Percentiles rank a stretch among this genome's conserved stretches.
These are phyloP conservation scores for Thera obeliscata DNA, from an alignment of 2,888 invertebrate species.

Conservation along the genomic window DNA sequence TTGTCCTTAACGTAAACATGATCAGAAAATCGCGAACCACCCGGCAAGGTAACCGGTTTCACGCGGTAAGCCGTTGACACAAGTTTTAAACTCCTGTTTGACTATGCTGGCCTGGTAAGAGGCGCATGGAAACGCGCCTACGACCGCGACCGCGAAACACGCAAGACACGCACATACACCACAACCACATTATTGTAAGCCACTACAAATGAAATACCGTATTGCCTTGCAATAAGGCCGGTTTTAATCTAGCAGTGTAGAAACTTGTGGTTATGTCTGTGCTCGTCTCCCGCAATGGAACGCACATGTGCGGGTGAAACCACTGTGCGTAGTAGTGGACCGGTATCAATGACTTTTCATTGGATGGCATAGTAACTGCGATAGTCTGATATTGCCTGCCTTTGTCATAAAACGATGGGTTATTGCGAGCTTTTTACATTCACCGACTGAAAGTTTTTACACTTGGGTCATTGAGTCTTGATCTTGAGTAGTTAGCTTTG, in stretches of 20 bases:
- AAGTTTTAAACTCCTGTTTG: conserved; percentile 40
- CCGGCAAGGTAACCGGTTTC: conserved; percentile 25
- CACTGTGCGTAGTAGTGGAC: conserved; percentile 44
- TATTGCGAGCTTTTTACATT: conserved; percentile 10
- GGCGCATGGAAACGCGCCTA: conserved; percentile 68
- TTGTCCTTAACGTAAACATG: conserved; percentile 8
- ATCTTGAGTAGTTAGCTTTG: background rate
- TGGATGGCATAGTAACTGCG: conserved; percentile 17
- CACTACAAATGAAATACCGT: conserved; percentile 7
- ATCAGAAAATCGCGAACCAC: conserved; percentile 28
- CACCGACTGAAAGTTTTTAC: background rate
- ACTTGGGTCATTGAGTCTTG: background rate
- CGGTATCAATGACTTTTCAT: conserved; percentile 47
- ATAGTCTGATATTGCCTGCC: conserved; percentile 8
- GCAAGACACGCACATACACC: conserved; percentile 41
- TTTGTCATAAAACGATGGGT: conserved; percentile 15
- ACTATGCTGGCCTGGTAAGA: conserved; percentile 65
- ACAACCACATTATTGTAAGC: conserved; percentile 33
- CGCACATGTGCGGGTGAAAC: conserved; percentile 47
- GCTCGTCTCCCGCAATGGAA: conserved; percentile 45
- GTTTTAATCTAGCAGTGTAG: conserved; percentile 1
- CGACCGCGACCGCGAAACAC: conserved; percentile 49
- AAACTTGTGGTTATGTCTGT: conserved; percentile 12
- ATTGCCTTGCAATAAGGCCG: conserved; percentile 10
- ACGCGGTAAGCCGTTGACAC: conserved; percentile 22